Percentiles rank a stretch among this genome's conserved stretches.
These are phyloP conservation scores for Orthosia cruda DNA, from an alignment of 2,888 invertebrate genomes.

Conservation along the genomic window DNA sequence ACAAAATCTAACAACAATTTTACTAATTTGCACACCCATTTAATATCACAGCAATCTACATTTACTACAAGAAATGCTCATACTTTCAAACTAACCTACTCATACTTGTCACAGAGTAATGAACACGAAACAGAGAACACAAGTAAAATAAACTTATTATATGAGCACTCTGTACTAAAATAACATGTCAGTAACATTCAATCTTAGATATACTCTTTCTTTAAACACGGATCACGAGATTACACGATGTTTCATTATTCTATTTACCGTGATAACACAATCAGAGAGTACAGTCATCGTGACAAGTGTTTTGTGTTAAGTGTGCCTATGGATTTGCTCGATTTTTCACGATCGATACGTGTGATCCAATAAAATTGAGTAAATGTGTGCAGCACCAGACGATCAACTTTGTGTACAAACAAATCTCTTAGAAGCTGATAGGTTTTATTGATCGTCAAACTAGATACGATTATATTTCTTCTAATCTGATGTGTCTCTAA, in stretches of 20 bases:
- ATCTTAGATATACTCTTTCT: slow-evolving; percentile 31
- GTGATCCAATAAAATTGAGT: not conserved
- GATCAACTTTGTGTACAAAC: no score
- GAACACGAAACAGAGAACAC: slow-evolving; percentile 25
- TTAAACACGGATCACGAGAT: slow-evolving; percentile 34
- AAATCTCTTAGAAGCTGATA: no score
- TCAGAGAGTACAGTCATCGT: slow-evolving; percentile 48
- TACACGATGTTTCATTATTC: slow-evolving; percentile 49
- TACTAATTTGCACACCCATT: not conserved
- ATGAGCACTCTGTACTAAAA: slow-evolving; percentile 20
- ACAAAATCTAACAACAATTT: not conserved
- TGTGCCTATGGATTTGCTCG: not conserved
- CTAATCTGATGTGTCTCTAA: no score
- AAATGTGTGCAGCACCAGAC: not conserved
- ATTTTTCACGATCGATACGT: not conserved
- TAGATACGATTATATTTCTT: no score
- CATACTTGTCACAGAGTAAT: slow-evolving; percentile 43
- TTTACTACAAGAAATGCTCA: slow-evolving; percentile 10
- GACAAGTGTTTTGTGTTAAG: slow-evolving; percentile 39
- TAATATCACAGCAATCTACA: not conserved
- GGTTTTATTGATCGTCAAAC: no score
- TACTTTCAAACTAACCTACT: slow-evolving; percentile 15
- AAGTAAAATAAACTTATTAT: slow-evolving; percentile 40
- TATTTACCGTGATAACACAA: slow-evolving; percentile 49
- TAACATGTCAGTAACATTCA: slow-evolving; percentile 27